phyloP scores from a whole-genome alignment of 2,113 vertebrate genomes.

The Sigmodon hispidus region DNA sequence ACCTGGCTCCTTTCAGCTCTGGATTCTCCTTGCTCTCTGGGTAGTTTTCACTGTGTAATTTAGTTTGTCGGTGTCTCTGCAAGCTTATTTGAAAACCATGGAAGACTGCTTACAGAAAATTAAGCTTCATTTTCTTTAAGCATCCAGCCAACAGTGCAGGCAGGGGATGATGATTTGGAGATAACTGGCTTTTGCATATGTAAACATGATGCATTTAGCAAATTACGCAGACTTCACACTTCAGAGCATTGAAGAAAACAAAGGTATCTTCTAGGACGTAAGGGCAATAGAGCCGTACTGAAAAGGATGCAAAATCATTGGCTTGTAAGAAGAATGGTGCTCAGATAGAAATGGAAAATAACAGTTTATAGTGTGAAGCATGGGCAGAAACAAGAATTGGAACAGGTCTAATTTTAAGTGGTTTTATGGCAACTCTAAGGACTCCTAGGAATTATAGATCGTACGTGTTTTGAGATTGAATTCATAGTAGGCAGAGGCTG shows the following conservation, averaged over 20 bases:
- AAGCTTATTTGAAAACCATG: constrained; percentile 75
- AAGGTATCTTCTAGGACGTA: constrained; percentile 65
- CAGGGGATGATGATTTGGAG: constrained; percentile 63
- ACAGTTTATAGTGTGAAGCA: constrained; percentile 25
- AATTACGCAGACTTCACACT: constrained; percentile 77
- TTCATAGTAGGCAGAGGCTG: constrained; percentile 19
- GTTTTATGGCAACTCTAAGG: constrained; percentile 24
- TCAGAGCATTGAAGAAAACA: constrained; percentile 75
- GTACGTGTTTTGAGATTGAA: constrained; percentile 39
- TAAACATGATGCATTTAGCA: constrained; percentile 79
- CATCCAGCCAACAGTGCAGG: constrained; percentile 61
- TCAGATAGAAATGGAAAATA: constrained; percentile 52
- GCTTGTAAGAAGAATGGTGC: constrained; percentile 38
- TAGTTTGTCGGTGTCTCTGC: constrained; percentile 64
- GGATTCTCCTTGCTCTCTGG: constrained; percentile 48
- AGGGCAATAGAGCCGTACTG: constrained; percentile 45
- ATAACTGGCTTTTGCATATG: constrained; percentile 77
- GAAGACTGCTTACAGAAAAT: constrained; percentile 77
- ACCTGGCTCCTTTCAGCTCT: constrained; percentile 55
- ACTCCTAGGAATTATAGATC: constrained; percentile 55
- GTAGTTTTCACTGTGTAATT: constrained; percentile 68
- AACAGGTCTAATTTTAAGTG: constrained; percentile 60
- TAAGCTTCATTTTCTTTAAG: constrained; percentile 79
- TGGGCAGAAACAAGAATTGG: background rate
- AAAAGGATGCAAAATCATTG: constrained; percentile 59